Percentiles rank a stretch among this genome's conserved stretches.
phyloP scores from a whole-genome alignment of 2,888 invertebrate genomes.

The Monopis laevigella region DNA sequence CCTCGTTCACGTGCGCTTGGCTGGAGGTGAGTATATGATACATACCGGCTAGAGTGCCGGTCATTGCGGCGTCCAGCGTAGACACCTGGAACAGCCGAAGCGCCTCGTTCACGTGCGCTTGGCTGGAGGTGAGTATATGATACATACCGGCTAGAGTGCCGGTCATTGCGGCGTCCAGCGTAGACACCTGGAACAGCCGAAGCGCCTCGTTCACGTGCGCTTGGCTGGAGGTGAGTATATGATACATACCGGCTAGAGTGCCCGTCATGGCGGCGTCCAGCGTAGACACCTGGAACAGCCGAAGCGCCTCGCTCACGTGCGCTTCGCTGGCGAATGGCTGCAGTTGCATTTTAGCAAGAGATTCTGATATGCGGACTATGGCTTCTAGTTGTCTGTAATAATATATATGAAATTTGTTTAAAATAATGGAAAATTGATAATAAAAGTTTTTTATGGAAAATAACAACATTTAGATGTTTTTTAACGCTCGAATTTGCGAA shows the following conservation, averaged over 20 bases:
- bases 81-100: conserved; percentile 96
- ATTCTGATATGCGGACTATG: conserved; percentile 93
- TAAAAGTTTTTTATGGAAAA: too few relatives aligned
- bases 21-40: too few relatives aligned
- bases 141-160: conserved; percentile 88
- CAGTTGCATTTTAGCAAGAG: conserved; percentile 96
- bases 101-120: conserved; percentile 94
- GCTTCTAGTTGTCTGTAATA: conserved; percentile 87
- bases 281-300: conserved; percentile 97
- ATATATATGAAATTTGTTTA: too few relatives aligned
- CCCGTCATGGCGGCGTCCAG: conserved; percentile 96
- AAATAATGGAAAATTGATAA: too few relatives aligned
- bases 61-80: conserved; percentile 94
- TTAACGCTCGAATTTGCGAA: too few relatives aligned
- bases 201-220: conserved; percentile 94
- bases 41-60: conserved; percentile 87
- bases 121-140: too few relatives aligned
- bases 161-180: conserved; percentile 93
- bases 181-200: conserved; percentile 96
- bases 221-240: too few relatives aligned
- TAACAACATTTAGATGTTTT: too few relatives aligned
- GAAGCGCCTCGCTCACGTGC: conserved; percentile 94
- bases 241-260: conserved; percentile 83
- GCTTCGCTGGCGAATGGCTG: conserved; percentile 89
- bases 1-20: too few relatives aligned